phyloP scores from a whole-genome alignment of 2,888 invertebrate genomes.

The Melinaea menophilus region DNA sequence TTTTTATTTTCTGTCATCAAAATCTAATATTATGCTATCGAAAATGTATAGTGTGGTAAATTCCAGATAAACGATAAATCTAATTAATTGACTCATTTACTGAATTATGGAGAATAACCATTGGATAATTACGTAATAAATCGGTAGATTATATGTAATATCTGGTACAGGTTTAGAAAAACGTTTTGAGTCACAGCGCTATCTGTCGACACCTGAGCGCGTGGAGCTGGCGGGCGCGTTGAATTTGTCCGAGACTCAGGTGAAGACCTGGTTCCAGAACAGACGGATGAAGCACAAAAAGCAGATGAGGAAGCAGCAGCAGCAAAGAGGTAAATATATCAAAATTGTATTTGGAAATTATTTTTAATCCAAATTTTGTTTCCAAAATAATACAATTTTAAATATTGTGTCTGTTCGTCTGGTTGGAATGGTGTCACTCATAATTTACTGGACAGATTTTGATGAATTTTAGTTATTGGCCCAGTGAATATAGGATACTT shows the following conservation, averaged over 20 bases:
- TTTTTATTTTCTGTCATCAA: no score
- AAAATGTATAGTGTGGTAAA: no score
- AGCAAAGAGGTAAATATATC: conserved; percentile 49
- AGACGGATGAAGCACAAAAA: conserved; percentile 98
- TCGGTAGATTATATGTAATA: background rate
- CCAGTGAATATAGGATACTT: no score
- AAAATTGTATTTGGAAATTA: background rate
- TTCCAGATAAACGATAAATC: no score
- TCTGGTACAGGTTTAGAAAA: conserved; percentile 88
- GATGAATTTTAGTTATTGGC: no score
- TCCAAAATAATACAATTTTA: no score
- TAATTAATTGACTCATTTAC: no score
- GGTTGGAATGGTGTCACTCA: background rate
- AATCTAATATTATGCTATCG: no score
- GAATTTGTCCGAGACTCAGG: conserved; percentile 96
- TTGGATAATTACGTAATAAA: no score
- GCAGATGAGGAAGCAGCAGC: conserved; percentile 85
- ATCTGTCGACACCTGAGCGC: conserved; percentile 96
- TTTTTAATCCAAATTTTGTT: background rate
- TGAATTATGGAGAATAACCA: no score
- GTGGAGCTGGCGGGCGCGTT: conserved; percentile 96
- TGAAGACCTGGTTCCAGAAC: conserved; percentile 99
- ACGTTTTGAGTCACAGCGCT: conserved; percentile 95
- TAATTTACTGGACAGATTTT: no score
- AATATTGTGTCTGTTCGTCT: background rate